Percentiles rank a stretch among this genome's conserved stretches.
These are phyloP conservation scores for Halcyon smyrnensis DNA, from an alignment of 2,797 vertebrate species.

Conservation along the genomic window DNA sequence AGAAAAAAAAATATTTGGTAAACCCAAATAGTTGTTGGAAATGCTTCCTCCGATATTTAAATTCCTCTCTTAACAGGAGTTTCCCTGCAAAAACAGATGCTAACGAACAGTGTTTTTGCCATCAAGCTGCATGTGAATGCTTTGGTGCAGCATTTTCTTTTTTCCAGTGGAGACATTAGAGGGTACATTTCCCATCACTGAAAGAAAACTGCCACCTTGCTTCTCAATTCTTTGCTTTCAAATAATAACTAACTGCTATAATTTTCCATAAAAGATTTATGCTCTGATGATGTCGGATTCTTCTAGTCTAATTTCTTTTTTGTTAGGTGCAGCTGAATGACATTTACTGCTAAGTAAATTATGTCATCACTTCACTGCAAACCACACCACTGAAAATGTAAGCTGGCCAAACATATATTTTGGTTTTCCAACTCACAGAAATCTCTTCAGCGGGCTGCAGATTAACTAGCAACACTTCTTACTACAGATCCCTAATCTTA, in stretches of 20 bases:
- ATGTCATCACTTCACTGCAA: constrained; percentile 44
- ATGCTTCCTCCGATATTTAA: constrained; percentile 44
- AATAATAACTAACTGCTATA: constrained; percentile 59
- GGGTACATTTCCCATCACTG: constrained; percentile 35
- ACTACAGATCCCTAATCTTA: neutral
- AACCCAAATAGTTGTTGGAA: constrained; percentile 57
- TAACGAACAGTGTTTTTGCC: neutral
- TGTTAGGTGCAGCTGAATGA: constrained; percentile 47
- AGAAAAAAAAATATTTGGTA: constrained; percentile 46
- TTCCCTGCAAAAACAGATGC: constrained; percentile 49
- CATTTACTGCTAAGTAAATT: constrained; percentile 58
- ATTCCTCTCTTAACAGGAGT: constrained; percentile 24
- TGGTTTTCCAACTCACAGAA: constrained; percentile 12
- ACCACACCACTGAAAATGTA: neutral
- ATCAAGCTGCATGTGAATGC: constrained; percentile 45
- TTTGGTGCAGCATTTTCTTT: constrained; percentile 18
- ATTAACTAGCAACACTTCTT: neutral
- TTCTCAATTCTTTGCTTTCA: constrained; percentile 51
- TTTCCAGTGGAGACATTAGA: constrained; percentile 47
- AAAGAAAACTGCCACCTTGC: constrained; percentile 45
- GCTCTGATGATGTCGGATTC: constrained; percentile 44
- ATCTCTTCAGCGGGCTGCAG: neutral
- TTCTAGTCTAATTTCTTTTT: constrained; percentile 58
- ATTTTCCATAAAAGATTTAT: constrained; percentile 38
- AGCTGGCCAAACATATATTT: constrained; percentile 28